Evolutionary conservation across 2,888 invertebrate genomes (phyloP).

Genomic region (Monochamus alternatus): DNA sequence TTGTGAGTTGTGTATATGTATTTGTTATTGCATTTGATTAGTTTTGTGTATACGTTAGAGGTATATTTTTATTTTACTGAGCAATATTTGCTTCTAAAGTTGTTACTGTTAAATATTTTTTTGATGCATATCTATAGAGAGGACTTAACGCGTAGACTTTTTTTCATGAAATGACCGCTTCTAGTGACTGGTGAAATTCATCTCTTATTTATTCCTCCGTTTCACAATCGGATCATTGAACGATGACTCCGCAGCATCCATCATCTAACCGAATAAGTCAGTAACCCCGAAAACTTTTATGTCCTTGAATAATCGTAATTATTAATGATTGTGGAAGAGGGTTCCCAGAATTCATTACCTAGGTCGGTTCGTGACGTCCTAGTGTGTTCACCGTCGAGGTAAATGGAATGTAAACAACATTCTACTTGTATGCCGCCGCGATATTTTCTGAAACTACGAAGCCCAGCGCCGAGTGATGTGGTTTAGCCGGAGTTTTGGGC

Average conservation of each 20-base stretch:
- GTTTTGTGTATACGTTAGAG: no score
- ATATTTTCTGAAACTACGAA: constrained; percentile 19
- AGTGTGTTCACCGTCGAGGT: constrained; percentile 23
- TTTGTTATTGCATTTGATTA: no score
- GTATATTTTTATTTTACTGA: no score
- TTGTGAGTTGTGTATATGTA: no score
- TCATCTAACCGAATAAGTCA: constrained; percentile 31
- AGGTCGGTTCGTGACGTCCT: constrained; percentile 40
- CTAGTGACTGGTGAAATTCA: no score
- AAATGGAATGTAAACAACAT: constrained; percentile 36
- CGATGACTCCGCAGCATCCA: constrained; percentile 21
- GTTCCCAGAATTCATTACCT: constrained; percentile 41
- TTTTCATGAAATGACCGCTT: no score
- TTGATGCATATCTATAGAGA: no score
- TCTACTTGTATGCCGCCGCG: constrained; percentile 7
- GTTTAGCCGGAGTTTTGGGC: not conserved
- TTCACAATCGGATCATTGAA: constrained; percentile 18
- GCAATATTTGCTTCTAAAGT: no score
- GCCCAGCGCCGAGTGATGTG: not conserved
- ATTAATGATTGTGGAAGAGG: constrained; percentile 41
- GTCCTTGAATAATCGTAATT: constrained; percentile 41
- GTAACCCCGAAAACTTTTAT: constrained; percentile 39
- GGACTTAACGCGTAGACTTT: no score
- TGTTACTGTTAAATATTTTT: no score
- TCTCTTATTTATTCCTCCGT: not conserved